Evolutionary conservation across 2,797 vertebrate genomes (phyloP).

Genomic region (Carcharodon carcharias): DNA sequence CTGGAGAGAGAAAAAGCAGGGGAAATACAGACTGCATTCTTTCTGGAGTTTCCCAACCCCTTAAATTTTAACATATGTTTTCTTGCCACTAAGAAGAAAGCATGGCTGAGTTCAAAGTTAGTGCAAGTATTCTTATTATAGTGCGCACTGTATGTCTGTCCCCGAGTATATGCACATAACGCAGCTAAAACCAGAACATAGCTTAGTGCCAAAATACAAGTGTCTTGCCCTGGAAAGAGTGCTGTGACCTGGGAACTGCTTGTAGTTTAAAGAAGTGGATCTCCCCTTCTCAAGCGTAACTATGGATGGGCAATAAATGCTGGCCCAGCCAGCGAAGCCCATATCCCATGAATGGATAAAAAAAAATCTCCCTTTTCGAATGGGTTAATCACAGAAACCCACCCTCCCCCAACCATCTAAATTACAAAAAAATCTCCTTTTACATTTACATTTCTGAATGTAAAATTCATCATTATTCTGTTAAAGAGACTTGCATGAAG

Average conservation of each 20-base stretch:
- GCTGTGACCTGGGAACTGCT: not conserved
- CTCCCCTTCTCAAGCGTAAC: too few relatives aligned
- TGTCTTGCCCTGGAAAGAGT: not conserved
- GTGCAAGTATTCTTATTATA: not conserved
- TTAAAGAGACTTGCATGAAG: not conserved
- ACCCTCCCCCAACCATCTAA: too few relatives aligned
- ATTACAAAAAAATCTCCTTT: too few relatives aligned
- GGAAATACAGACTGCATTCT: not conserved
- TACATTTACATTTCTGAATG: too few relatives aligned
- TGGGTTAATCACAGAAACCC: too few relatives aligned
- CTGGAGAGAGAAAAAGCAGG: not conserved
- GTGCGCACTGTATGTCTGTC: not conserved
- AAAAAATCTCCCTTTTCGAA: too few relatives aligned
- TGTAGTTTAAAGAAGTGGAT: not conserved
- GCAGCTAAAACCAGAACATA: not conserved
- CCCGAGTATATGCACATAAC: not conserved
- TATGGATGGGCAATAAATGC: too few relatives aligned
- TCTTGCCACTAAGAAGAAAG: not conserved
- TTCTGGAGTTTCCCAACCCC: not conserved
- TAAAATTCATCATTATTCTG: too few relatives aligned
- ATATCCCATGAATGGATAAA: too few relatives aligned
- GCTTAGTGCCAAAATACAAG: not conserved
- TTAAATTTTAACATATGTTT: not conserved
- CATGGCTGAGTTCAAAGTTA: not conserved
- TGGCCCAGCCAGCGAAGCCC: too few relatives aligned